These are phyloP conservation scores for Panopea generosa DNA, from an alignment of 2,888 invertebrate genomes.

Conservation along the genomic window DNA sequence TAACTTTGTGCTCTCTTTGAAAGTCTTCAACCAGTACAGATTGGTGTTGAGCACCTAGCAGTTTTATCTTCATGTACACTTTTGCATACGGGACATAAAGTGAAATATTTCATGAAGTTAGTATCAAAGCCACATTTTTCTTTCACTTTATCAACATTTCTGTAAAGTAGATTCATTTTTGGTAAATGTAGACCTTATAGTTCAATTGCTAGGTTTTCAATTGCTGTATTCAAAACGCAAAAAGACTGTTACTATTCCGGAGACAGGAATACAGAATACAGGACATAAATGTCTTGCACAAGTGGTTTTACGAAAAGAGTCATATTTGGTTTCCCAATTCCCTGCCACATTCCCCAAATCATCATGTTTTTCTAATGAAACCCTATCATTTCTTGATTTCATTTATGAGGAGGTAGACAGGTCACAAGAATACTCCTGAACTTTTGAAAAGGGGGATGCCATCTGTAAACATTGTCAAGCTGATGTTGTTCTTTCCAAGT, in stretches of 20 bases:
- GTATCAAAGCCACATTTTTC: constrained; percentile 22
- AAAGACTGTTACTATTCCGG: constrained; percentile 6
- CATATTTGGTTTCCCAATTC: constrained; percentile 54
- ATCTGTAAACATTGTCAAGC: constrained; percentile 40
- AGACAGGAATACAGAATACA: constrained; percentile 24
- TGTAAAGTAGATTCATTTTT: constrained; percentile 9
- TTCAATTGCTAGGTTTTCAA: constrained; percentile 6
- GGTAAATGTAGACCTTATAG: constrained; percentile 19
- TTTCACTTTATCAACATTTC: constrained; percentile 9
- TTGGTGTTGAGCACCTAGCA: too few species aligned
- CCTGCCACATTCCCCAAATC: constrained; percentile 38
- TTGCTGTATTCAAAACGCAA: constrained; percentile 21
- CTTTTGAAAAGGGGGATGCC: constrained; percentile 52
- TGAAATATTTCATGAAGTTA: constrained; percentile 15
- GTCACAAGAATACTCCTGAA: constrained; percentile 45
- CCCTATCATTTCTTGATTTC: constrained; percentile 37
- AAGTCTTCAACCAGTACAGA: constrained; percentile 4
- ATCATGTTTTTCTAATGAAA: constrained; percentile 46
- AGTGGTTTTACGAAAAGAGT: constrained; percentile 50
- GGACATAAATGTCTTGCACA: constrained; percentile 24
- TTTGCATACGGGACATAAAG: constrained; percentile 28
- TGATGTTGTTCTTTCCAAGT: constrained; percentile 16
- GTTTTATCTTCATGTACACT: too few species aligned
- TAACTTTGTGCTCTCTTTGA: constrained; percentile 7
- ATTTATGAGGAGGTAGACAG: constrained; percentile 48